Conservation (phyloP, 2,888 invertebrate genomes). For the Cephonodes hylas region DNA sequence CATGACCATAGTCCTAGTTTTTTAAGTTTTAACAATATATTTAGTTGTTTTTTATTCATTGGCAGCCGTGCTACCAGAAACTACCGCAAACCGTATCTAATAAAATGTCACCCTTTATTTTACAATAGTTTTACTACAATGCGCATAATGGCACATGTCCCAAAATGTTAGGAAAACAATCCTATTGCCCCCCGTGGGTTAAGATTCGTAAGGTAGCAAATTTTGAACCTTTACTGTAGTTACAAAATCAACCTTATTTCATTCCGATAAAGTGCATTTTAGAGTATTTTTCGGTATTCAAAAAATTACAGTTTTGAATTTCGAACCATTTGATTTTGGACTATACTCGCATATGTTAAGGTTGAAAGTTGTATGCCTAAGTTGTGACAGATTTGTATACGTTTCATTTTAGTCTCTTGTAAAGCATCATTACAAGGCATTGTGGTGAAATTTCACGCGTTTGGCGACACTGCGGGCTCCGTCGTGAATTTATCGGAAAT, state of each 20-base stretch:
- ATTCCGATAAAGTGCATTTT: conserved; percentile 11
- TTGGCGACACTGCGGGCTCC: conserved; percentile 74
- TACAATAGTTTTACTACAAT: conserved; percentile 49
- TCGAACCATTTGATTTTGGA: conserved; percentile 9
- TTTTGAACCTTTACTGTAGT: neutral
- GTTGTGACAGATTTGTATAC: conserved; percentile 51
- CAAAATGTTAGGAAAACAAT: conserved; percentile 62
- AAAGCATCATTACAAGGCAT: conserved; percentile 74
- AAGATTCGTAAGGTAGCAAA: conserved; percentile 52
- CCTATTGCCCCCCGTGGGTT: conserved; percentile 56
- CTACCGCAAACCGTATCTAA: conserved; percentile 58
- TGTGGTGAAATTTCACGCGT: conserved; percentile 78
- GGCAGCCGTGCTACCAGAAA: conserved; percentile 26
- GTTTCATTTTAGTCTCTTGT: conserved; percentile 69
- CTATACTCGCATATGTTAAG: conserved; percentile 20
- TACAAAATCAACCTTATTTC: conserved; percentile 25
- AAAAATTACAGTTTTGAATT: conserved; percentile 20
- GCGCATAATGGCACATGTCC: conserved; percentile 57
- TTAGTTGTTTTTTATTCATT: too few relatives aligned
- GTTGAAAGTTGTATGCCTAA: conserved; percentile 30
- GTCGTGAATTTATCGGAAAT: conserved; percentile 65
- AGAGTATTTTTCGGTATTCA: conserved; percentile 20
- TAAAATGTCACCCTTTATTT: conserved; percentile 61
- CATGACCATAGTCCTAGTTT: conserved; percentile 50
- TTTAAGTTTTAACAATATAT: too few relatives aligned